Evolutionary conservation across 2,888 invertebrate species (phyloP).

Genomic region (Nomada ruficornis): DNA sequence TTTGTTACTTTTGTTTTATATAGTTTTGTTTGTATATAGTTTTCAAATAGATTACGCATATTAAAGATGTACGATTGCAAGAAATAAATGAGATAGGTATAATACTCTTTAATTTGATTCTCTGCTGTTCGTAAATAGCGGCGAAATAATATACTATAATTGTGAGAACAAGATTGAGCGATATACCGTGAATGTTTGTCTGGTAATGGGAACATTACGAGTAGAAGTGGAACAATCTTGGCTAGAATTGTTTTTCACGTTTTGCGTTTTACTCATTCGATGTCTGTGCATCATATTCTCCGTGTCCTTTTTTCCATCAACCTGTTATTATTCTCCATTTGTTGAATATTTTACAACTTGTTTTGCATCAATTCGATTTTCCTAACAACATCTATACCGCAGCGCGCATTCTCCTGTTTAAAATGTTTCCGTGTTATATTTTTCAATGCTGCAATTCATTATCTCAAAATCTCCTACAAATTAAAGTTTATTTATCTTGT

Average conservation of each 20-base stretch:
- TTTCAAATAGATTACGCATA: too few relatives aligned
- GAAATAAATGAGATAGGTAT: background rate
- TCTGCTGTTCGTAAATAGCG: constrained; percentile 9
- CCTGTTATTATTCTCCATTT: background rate
- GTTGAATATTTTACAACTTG: background rate
- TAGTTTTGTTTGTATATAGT: too few relatives aligned
- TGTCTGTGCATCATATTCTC: background rate
- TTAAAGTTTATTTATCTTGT: too few relatives aligned
- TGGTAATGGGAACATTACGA: constrained; percentile 9
- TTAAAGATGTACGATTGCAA: too few relatives aligned
- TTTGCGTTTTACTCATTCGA: constrained; percentile 11
- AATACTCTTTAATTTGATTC: constrained; percentile 10
- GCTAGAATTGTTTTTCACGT: constrained; percentile 11
- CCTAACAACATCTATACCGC: background rate
- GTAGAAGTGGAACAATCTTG: constrained; percentile 35
- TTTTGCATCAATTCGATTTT: background rate
- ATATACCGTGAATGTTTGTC: constrained; percentile 14
- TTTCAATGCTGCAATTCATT: too few relatives aligned
- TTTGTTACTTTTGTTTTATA: too few relatives aligned
- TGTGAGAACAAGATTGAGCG: constrained; percentile 40
- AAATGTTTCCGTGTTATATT: too few relatives aligned
- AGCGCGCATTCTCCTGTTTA: background rate
- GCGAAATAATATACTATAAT: constrained; percentile 32
- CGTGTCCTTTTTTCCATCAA: background rate
- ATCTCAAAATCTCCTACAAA: too few relatives aligned